Conservation (phyloP, 2,888 invertebrate species). For the Sphinx pinastri region DNA sequence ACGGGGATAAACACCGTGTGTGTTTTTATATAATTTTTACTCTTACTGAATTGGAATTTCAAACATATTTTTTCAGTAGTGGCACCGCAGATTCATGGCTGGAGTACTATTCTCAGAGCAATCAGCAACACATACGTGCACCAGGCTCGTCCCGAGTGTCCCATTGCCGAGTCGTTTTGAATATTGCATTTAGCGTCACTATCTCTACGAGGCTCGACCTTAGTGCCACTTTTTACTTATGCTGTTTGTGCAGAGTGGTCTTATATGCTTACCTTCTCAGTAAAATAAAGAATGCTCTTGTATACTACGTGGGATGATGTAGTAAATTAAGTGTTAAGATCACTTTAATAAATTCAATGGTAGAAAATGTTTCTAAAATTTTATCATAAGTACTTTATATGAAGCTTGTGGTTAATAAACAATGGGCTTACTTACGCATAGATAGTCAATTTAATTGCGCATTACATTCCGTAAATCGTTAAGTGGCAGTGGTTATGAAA, state of each 20-base stretch:
- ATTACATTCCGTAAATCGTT: no score
- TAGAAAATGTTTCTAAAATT: no score
- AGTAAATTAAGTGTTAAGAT: not conserved
- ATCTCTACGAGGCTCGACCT: constrained; percentile 47
- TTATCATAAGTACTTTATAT: not conserved
- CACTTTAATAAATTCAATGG: no score
- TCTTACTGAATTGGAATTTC: constrained; percentile 6
- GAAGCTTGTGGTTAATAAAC: no score
- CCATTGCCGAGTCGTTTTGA: constrained; percentile 70
- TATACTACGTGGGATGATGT: not conserved
- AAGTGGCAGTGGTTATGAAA: no score
- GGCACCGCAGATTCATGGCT: constrained; percentile 59
- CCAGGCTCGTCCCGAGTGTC: constrained; percentile 63
- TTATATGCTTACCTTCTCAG: constrained; percentile 28
- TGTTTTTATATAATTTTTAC: constrained; percentile 36
- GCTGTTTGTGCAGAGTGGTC: constrained; percentile 38
- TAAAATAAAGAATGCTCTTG: not conserved
- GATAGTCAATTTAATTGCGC: no score
- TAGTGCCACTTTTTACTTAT: constrained; percentile 33
- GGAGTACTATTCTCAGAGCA: constrained; percentile 68
- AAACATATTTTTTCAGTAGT: constrained; percentile 17
- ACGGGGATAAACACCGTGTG: no score
- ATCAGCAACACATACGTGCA: constrained; percentile 71
- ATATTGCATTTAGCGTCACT: constrained; percentile 74
- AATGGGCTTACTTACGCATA: no score